A percentile compares a stretch with the other conserved stretches of the same genome.
Conservation (phyloP, 2,113 vertebrate genomes). For the Micronycteris hirsuta region DNA sequence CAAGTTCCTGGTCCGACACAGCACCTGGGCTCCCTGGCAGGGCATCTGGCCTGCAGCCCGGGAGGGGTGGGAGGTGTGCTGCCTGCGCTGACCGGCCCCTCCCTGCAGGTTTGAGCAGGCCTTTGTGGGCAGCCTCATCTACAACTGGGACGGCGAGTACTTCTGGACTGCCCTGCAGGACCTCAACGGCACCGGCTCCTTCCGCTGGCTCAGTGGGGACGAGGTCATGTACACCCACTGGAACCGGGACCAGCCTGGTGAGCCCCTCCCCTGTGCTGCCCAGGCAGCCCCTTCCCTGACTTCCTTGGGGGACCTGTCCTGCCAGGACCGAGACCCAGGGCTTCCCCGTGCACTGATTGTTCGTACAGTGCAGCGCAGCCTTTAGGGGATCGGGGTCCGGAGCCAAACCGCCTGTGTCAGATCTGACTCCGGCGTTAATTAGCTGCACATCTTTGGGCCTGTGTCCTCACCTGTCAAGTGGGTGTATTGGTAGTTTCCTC, state of each 20-base stretch:
- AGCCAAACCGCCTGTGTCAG: not conserved
- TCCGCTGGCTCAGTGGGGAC: conserved; percentile 91
- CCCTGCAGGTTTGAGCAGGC: conserved; percentile 93
- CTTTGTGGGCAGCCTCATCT: conserved; percentile 93
- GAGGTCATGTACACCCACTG: conserved; percentile 94
- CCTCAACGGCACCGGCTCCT: conserved; percentile 83
- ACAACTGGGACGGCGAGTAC: conserved; percentile 85
- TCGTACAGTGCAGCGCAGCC: not conserved
- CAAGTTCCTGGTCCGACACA: fast-evolving
- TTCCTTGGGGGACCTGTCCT: not conserved
- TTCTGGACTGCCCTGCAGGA: conserved; percentile 93
- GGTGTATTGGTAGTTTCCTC: not conserved
- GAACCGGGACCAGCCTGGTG: conserved; percentile 95
- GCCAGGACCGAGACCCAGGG: not conserved
- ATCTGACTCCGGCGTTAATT: not conserved
- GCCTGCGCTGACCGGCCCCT: not conserved
- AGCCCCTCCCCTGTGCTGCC: not conserved
- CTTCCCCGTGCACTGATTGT: not conserved
- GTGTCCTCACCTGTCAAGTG: not conserved
- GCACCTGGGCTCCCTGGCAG: not conserved
- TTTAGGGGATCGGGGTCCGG: not conserved
- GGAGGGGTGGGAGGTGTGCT: fast-evolving
- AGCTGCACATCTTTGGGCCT: not conserved
- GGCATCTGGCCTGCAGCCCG: not conserved
- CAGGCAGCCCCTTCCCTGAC: fast-evolving